A percentile compares a stretch with the other conserved stretches of the same genome.
phyloP scores from a whole-genome alignment of 2,888 invertebrate genomes.

The Herminia tarsipennalis region DNA sequence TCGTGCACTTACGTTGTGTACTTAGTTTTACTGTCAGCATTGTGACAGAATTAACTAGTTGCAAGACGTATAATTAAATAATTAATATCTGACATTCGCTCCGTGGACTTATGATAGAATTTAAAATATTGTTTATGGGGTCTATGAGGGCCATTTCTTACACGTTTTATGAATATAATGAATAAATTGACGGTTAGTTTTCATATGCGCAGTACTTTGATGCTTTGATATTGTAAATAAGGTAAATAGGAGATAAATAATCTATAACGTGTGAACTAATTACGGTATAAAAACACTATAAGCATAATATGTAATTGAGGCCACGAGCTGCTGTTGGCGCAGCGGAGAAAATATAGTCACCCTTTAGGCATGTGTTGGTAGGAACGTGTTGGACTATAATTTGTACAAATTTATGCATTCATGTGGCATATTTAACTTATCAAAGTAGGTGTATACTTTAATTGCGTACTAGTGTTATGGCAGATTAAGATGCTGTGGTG shows the following conservation, averaged over 20 bases:
- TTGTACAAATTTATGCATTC: conserved; percentile 53
- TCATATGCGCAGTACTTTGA: conserved; percentile 46
- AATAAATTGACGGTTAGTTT: conserved; percentile 35
- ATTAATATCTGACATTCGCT: conserved; percentile 22
- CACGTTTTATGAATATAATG: conserved; percentile 25
- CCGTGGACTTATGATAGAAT: conserved; percentile 7
- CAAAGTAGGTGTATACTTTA: conserved; percentile 32
- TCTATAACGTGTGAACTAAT: conserved; percentile 57
- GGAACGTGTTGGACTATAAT: conserved; percentile 53
- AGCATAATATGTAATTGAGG: conserved; percentile 58
- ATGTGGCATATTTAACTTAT: conserved; percentile 47
- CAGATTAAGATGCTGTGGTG: conserved; percentile 11
- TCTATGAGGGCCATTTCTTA: conserved; percentile 9
- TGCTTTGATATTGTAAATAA: conserved; percentile 35
- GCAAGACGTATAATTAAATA: conserved; percentile 14
- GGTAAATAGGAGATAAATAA: conserved; percentile 45
- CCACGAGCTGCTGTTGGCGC: conserved; percentile 71
- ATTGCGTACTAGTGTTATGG: conserved; percentile 19
- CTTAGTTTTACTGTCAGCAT: conserved; percentile 19
- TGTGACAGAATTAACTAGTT: conserved; percentile 29
- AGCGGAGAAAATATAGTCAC: conserved; percentile 57
- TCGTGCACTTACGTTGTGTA: too few species aligned
- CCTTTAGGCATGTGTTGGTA: conserved; percentile 42
- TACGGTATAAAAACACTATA: conserved; percentile 50
- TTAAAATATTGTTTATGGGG: conserved; percentile 10